Evolutionary conservation across 2,113 vertebrate genomes (phyloP).

Genomic region (Toxotes jaculatrix): DNA sequence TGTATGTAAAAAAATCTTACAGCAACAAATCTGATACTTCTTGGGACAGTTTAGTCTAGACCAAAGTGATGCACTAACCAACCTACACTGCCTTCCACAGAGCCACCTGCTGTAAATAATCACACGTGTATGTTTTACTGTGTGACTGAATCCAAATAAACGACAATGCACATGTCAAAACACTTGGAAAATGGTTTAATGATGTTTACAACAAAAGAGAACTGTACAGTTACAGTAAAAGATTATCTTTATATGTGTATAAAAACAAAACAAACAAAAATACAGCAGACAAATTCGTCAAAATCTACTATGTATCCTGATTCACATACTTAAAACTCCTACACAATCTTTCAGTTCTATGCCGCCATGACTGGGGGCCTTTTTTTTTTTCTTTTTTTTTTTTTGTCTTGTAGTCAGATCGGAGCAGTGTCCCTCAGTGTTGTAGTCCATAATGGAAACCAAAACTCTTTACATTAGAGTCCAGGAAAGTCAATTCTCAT

Average conservation of each 20-base stretch:
- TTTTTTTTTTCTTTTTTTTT: constrained; percentile 46
- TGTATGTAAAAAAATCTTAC: too few species aligned
- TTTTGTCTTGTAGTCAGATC: constrained; percentile 79
- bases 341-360: constrained; percentile 91
- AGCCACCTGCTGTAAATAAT: too few species aligned
- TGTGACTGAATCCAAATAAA: constrained; percentile 39
- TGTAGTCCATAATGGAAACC: constrained; percentile 71
- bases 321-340: constrained; percentile 93
- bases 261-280: constrained; percentile 89
- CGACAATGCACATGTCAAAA: constrained; percentile 88
- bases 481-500: constrained; percentile 63
- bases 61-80: too few species aligned
- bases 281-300: constrained; percentile 99
- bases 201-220: constrained; percentile 99
- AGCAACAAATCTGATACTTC: too few species aligned
- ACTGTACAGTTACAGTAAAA: constrained; percentile 99
- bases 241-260: constrained; percentile 92
- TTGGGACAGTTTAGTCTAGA: not conserved
- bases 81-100: too few species aligned
- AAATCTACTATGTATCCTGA: constrained; percentile 96
- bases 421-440: constrained; percentile 87
- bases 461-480: constrained; percentile 76
- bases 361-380: constrained; percentile 74
- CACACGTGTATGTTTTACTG: not conserved
- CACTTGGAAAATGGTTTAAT: constrained; percentile 99